Conservation (phyloP, 2,113 vertebrate genomes). For the Tupaia chinensis region DNA sequence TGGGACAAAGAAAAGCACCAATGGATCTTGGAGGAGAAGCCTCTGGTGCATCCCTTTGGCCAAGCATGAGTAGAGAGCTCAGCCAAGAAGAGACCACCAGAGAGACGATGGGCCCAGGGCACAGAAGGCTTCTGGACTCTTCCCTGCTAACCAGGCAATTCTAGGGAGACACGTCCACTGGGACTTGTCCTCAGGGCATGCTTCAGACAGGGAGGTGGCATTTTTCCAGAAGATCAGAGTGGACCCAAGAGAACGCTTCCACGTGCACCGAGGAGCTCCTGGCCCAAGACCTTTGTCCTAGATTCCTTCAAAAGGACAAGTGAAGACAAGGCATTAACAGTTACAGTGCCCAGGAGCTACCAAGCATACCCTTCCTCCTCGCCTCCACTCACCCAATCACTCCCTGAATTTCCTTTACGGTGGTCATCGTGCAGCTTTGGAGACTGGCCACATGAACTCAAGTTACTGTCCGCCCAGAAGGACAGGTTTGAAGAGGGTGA, state of each 20-base stretch:
- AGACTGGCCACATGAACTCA: background rate
- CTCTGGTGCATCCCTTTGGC: background rate
- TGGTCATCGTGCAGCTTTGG: background rate
- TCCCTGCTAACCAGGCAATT: background rate
- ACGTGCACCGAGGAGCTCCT: too few species aligned
- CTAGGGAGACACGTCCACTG: background rate
- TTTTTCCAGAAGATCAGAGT: background rate
- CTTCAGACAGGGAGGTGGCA: too few species aligned
- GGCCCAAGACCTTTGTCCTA: background rate
- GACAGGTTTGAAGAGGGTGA: background rate
- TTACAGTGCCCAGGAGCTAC: background rate
- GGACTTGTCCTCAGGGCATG: background rate
- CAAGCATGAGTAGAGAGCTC: background rate
- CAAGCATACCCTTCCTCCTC: background rate
- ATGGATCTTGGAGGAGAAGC: background rate
- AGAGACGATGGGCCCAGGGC: accelerated
- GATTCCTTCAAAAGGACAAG: background rate
- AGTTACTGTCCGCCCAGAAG: background rate
- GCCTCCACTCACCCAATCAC: too few species aligned
- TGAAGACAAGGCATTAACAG: background rate
- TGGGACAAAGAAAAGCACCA: background rate
- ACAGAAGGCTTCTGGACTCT: background rate
- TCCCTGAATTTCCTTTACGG: background rate
- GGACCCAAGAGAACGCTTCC: background rate
- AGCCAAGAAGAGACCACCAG: background rate